Evolutionary conservation across 2,113 vertebrate species (phyloP).

Genomic region (Cyprinodon brontotheroides): DNA sequence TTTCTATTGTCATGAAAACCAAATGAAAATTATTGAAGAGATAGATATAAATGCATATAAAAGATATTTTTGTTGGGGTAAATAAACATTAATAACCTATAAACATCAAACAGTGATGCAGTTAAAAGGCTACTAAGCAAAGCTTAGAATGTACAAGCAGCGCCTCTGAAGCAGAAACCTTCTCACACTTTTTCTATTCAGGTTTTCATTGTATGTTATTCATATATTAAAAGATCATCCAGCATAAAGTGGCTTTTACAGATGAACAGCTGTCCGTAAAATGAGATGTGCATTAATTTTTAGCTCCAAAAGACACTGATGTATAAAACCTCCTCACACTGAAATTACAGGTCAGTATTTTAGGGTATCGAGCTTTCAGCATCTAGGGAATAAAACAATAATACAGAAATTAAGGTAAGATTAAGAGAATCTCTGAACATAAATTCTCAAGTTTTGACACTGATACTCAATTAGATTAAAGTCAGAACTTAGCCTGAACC

Average conservation of each 20-base stretch:
- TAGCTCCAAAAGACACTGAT: too few species aligned
- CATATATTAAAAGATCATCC: background rate
- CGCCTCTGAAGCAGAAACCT: too few species aligned
- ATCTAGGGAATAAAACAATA: background rate
- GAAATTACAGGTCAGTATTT: background rate
- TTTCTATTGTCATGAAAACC: background rate
- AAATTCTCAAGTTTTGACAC: background rate
- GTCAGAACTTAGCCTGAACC: background rate
- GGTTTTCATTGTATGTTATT: too few species aligned
- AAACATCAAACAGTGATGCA: too few species aligned
- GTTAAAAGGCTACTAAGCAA: too few species aligned
- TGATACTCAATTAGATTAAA: background rate
- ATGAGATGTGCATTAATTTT: too few species aligned
- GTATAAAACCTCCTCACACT: too few species aligned
- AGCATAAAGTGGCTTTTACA: background rate
- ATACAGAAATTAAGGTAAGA: background rate
- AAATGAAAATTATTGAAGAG: slow-evolving; percentile 5
- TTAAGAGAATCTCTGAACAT: background rate
- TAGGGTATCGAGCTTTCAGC: background rate
- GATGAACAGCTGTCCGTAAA: too few species aligned
- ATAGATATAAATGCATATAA: slow-evolving; percentile 5
- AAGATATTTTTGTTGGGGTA: slow-evolving; percentile 8
- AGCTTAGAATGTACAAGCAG: too few species aligned
- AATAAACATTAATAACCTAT: too few species aligned
- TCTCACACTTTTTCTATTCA: background rate